phyloP scores from a whole-genome alignment of 2,888 invertebrate genomes.

The Argyra leucocephala region DNA sequence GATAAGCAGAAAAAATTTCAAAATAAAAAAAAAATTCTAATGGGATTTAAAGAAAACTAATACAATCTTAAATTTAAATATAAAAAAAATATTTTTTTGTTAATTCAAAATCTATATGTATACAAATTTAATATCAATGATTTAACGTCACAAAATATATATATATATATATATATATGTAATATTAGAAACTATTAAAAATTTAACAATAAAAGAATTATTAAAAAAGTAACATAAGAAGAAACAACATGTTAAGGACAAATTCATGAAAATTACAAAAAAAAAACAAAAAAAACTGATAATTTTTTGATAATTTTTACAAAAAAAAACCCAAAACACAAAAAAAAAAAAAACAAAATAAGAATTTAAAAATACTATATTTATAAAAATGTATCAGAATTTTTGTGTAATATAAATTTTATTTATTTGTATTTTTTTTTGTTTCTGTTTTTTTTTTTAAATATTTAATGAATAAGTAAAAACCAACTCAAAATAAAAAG shows the following conservation, averaged over 20 bases:
- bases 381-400: constrained; percentile 14
- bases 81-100: constrained; percentile 13
- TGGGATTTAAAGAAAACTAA: background rate
- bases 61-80: constrained; percentile 8
- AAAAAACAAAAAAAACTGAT: constrained; percentile 24
- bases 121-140: background rate
- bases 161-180: too few relatives aligned
- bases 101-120: constrained; percentile 9
- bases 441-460: too few relatives aligned
- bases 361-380: constrained; percentile 17
- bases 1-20: too few relatives aligned
- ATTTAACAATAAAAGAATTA: too few relatives aligned
- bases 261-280: constrained; percentile 20
- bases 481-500: constrained; percentile 17
- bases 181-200: too few relatives aligned
- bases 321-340: constrained; percentile 21
- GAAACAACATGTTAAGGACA: constrained; percentile 19
- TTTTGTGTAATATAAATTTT: too few relatives aligned
- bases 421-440: too few relatives aligned
- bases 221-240: too few relatives aligned
- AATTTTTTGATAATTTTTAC: constrained; percentile 26
- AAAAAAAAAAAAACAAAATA: constrained; percentile 14
- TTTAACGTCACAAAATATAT: constrained; percentile 6
- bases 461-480: too few relatives aligned
- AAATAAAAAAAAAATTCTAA: too few relatives aligned